Evolutionary conservation across 2,113 vertebrate genomes (phyloP).

Genomic region (Myiagra hebetior): DNA sequence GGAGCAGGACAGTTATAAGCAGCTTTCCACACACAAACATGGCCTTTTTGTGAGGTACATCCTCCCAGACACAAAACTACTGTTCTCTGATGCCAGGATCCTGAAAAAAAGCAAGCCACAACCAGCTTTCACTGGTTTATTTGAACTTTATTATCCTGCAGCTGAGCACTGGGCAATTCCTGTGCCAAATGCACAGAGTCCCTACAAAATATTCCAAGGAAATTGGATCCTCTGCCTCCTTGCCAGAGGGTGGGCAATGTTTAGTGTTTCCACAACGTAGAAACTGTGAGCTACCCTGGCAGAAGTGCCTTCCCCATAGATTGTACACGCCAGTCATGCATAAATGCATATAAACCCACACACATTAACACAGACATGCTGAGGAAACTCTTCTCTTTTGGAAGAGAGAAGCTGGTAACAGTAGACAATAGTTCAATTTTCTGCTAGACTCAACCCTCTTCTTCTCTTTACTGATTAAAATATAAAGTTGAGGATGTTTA

Average conservation of each 20-base stretch:
- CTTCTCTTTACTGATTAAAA: background rate
- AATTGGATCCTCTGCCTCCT: background rate
- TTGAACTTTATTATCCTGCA: background rate
- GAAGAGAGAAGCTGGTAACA: background rate
- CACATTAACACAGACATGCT: background rate
- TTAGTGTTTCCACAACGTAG: accelerated
- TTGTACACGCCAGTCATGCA: background rate
- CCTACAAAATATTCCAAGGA: background rate
- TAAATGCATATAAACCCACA: background rate
- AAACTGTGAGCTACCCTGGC: background rate
- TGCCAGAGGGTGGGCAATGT: background rate
- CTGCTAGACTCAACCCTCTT: background rate
- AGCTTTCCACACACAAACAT: background rate
- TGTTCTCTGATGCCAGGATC: background rate
- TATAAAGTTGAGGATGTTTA: background rate
- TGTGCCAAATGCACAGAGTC: background rate
- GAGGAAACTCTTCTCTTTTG: background rate
- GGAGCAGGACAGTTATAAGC: background rate
- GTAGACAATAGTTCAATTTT: background rate
- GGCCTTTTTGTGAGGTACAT: background rate
- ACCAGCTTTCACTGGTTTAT: background rate
- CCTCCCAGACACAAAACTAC: background rate
- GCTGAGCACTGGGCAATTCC: background rate
- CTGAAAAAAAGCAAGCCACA: background rate
- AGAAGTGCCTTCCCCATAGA: background rate